Evolutionary conservation across 2,797 vertebrate species (phyloP).

Genomic region (Acanthurus tractus): DNA sequence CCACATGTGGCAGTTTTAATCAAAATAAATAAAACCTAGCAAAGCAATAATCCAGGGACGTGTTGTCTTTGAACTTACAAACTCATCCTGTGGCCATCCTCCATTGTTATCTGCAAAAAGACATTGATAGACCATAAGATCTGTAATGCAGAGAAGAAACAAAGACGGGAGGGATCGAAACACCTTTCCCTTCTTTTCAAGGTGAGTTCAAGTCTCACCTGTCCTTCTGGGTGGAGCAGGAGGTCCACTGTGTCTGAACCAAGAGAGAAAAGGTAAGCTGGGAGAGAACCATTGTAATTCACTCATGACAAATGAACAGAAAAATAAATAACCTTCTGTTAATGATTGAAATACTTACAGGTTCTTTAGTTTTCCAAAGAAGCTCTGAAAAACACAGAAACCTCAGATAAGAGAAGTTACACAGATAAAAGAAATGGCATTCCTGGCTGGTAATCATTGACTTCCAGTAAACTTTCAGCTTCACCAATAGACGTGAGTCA

Average conservation of each 20-base stretch:
- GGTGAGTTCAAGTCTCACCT: conserved; percentile 67
- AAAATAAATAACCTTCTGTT: not conserved
- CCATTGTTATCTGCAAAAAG: conserved; percentile 70
- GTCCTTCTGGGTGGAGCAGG: conserved; percentile 81
- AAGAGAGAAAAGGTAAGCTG: not conserved
- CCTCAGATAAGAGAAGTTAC: conserved; percentile 3
- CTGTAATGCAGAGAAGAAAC: not conserved
- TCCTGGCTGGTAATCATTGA: conserved; percentile 41
- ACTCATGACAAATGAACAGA: not conserved
- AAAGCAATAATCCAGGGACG: not conserved
- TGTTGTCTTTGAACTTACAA: conserved; percentile 77
- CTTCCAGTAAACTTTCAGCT: conserved; percentile 29
- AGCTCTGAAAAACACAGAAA: conserved; percentile 78
- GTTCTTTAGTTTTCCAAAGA: conserved; percentile 83
- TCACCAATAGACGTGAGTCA: conserved; percentile 17
- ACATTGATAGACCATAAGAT: not conserved
- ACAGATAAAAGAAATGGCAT: not conserved
- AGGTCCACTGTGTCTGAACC: conserved; percentile 69
- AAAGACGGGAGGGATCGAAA: not conserved
- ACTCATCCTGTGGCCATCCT: conserved; percentile 81
- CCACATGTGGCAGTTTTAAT: not conserved
- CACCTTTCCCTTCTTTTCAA: not conserved
- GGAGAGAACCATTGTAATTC: not conserved
- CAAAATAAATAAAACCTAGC: not conserved
- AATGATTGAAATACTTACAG: conserved; percentile 73